Evolutionary conservation across 2,113 vertebrate genomes (phyloP).

Genomic region (Sialia sialis): DNA sequence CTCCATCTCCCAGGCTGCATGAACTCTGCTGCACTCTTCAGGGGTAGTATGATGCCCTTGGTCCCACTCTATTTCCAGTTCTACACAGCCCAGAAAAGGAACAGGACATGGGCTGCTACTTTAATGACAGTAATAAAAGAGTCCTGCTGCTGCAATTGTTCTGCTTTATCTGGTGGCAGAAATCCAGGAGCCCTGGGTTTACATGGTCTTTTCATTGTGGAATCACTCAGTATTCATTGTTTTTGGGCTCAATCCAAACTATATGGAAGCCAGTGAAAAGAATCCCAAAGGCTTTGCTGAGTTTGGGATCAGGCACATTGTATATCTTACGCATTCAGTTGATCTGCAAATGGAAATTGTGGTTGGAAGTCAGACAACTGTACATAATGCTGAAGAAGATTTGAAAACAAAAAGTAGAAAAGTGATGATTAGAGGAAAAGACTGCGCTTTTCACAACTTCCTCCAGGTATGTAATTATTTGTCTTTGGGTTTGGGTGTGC

Average conservation of each 20-base stretch:
- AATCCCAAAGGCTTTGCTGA: neutral
- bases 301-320: neutral
- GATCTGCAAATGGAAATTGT: neutral
- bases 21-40: neutral
- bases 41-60: rapidly evolving
- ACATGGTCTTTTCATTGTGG: neutral
- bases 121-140: neutral
- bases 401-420: neutral
- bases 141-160: neutral
- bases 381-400: neutral
- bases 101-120: neutral
- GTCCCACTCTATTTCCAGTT: neutral
- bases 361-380: neutral
- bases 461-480: neutral
- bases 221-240: neutral
- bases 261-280: neutral
- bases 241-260: neutral
- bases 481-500: neutral
- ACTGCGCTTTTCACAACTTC: neutral
- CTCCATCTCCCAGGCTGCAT: neutral
- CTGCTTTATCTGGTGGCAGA: neutral
- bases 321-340: neutral
- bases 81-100: neutral
- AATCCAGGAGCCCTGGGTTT: neutral
- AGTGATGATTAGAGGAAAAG: neutral